Base-by-base conservation (phyloP, 2,888 invertebrate species). In the Saturnia pavonia region DNA sequence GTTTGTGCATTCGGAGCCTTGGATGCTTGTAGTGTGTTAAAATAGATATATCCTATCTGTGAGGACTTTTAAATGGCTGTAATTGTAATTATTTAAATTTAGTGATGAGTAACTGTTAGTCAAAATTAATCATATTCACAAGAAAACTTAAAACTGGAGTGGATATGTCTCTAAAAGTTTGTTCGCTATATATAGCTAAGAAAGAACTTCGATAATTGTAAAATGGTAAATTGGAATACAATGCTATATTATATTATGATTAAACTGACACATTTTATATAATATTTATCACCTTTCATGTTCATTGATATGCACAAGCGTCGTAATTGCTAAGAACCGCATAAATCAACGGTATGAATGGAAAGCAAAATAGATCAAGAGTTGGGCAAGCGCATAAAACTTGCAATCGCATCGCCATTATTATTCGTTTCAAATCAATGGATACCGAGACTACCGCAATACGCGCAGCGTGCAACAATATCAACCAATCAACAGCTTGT, bases 321-420 rank as follows among this genome's bases (percentile, higher is more conserved):
- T 82, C 83, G 85, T 91, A 90, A 90, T 89, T 87, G 87, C 85
- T 80, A 80, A 79, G 82, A 82, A 81, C 81, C 75, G 74, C 78
- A 90, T 91, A 92, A 92, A 92, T 92, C 90, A 91, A 85, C 78
- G 78, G 78, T 82, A 84, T 84, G 83, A 78, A 80, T 82, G 79
- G 81, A 81, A 82, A 83, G 84, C 88, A 87, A 87, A 84, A 86
- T 88, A 88, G 78, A 77, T 68, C 72, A 70, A 66, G 71, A 71
- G 76, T 77, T 77, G 73, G 71, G 75, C 76, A 74, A 48, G 27
- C 68, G 78, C 78, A 78, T 79, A 79, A 77, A 78, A 77, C 78
- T 80, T 72, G 78, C 78, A 78, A 79, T 81, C 78, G 76, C 83
- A 83, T 85, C 85, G 83, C 76, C 72, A 75, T 74, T 76, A 79